Percentiles rank a stretch among this genome's conserved stretches.
These are phyloP conservation scores for Heliconius aoede DNA, from an alignment of 2,888 invertebrate species.

Conservation along the genomic window DNA sequence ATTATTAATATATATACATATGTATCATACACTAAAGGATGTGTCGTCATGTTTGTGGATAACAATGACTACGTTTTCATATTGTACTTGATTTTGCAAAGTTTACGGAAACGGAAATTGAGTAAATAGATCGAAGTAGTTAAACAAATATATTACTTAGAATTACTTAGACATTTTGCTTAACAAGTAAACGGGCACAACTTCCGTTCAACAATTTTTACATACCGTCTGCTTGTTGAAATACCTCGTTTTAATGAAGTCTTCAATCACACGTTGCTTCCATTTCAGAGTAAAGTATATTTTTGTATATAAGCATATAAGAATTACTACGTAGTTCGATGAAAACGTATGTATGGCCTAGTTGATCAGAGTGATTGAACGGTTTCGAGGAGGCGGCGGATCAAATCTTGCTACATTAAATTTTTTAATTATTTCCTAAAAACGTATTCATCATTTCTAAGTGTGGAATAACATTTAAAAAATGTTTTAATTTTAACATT, in stretches of 20 bases:
- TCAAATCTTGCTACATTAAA: too few relatives aligned
- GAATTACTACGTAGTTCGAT: too few relatives aligned
- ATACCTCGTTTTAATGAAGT: slow-evolving; percentile 7
- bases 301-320: too few relatives aligned
- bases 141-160: background rate
- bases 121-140: slow-evolving; percentile 7
- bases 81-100: background rate
- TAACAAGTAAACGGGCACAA: background rate
- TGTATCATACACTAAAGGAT: background rate
- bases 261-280: background rate
- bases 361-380: too few relatives aligned
- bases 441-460: too few relatives aligned
- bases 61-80: background rate
- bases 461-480: too few relatives aligned
- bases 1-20: background rate
- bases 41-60: background rate
- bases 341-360: too few relatives aligned
- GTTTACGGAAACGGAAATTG: background rate
- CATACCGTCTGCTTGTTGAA: background rate
- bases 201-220: slow-evolving; percentile 10
- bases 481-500: slow-evolving; percentile 5
- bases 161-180: background rate
- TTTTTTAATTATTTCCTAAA: too few relatives aligned
- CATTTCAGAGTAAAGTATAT: too few relatives aligned
- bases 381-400: too few relatives aligned